phyloP scores from a whole-genome alignment of 2,888 invertebrate genomes.

The Cataglyphis livida region DNA sequence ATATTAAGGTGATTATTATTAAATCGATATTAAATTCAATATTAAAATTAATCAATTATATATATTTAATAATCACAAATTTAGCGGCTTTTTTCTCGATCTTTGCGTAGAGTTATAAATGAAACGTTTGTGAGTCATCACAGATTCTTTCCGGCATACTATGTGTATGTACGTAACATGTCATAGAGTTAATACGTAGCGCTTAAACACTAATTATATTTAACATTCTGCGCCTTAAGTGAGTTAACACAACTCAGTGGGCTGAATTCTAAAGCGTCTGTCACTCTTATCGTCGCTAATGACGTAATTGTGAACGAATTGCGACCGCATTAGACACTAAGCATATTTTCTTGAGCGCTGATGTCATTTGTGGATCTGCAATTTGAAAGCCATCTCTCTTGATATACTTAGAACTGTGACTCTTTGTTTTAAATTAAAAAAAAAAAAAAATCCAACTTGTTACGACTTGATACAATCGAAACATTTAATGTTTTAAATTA shows the following conservation, averaged over 20 bases:
- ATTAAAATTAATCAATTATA: neutral
- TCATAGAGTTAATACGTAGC: conserved; percentile 12
- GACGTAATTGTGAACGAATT: conserved; percentile 69
- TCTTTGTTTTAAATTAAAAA: neutral
- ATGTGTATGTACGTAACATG: neutral
- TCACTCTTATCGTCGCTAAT: conserved; percentile 53
- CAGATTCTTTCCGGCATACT: neutral
- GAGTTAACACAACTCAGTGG: conserved; percentile 1
- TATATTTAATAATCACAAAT: neutral
- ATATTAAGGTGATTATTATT: neutral
- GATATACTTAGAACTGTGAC: neutral
- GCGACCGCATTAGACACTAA: conserved; percentile 54
- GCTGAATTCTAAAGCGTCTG: conserved; percentile 22
- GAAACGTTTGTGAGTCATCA: neutral
- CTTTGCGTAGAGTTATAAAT: neutral
- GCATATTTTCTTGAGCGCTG: conserved; percentile 67
- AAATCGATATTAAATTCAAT: neutral
- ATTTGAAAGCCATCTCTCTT: conserved; percentile 48
- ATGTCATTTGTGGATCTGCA: conserved; percentile 65
- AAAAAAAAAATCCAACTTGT: neutral
- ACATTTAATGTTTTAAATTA: neutral
- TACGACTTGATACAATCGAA: neutral
- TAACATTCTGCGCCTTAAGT: conserved; percentile 9
- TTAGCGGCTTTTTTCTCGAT: neutral
- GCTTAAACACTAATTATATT: conserved; percentile 19